A percentile compares a stretch with the other conserved stretches of the same genome.
These are phyloP conservation scores for Poecile atricapillus DNA, from an alignment of 2,113 vertebrate genomes.

Conservation along the genomic window DNA sequence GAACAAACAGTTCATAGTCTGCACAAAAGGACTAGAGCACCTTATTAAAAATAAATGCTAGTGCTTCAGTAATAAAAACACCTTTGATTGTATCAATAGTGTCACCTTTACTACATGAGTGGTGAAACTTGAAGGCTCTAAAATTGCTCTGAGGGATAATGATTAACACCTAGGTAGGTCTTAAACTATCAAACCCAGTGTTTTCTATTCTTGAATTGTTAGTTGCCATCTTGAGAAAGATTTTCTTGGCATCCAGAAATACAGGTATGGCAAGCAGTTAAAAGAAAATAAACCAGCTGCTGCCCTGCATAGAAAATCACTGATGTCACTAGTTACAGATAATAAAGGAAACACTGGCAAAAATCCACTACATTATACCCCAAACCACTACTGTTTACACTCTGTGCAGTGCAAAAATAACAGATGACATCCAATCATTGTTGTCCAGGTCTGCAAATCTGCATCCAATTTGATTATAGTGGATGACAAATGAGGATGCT, in stretches of 20 bases:
- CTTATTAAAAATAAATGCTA: neutral
- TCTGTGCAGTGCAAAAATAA: neutral
- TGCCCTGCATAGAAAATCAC: neutral
- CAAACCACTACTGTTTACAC: neutral
- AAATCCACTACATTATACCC: neutral
- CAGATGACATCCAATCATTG: neutral
- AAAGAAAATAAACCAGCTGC: neutral
- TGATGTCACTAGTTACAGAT: neutral
- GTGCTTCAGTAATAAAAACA: neutral
- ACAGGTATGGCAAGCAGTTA: neutral
- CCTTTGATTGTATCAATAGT: neutral
- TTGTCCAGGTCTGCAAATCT: conserved; percentile 22
- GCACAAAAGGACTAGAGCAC: neutral
- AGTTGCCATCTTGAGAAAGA: neutral
- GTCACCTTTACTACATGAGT: neutral
- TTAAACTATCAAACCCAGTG: neutral
- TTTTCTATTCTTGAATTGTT: neutral
- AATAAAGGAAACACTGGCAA: conserved; percentile 1
- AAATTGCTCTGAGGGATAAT: neutral
- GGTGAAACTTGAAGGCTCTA: neutral
- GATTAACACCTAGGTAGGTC: neutral
- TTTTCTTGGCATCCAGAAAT: neutral
- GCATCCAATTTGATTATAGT: conserved; percentile 4
- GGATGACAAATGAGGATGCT: neutral
- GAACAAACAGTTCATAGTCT: neutral